Evolutionary conservation across 2,797 vertebrate species (phyloP), one percentile per base, ranked within the genome.

Genomic region (Chaetodon trifasciatus): DNA sequence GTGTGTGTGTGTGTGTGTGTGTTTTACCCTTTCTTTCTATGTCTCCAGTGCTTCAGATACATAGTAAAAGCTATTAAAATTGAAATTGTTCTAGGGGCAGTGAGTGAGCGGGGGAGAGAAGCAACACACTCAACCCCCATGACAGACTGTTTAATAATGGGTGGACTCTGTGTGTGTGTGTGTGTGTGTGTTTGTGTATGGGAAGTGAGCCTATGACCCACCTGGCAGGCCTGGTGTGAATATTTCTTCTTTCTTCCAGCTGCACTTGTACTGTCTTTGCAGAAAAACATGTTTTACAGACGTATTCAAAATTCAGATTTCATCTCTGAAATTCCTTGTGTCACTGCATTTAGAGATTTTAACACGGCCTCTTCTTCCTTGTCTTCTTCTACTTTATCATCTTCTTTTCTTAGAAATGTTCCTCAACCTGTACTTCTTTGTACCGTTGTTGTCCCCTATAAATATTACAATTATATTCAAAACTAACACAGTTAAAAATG

Each of bases 51-150:
- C 96, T 97, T 97, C 96, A 97, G 97, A 97, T 97, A 97, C 97
- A 97, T 96, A 97, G 97, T 99, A 97, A 98, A 99, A 98, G 97
- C 97, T 97, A 99, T 99, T 99, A 98, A 99, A 98, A 98, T 97
- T 97, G 96, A 99, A 98, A 99, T 98, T 99, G 97, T 99, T 99
- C 97, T 97, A 97, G 97, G 96, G 97, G 96, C 95, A 94, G 96
- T 95, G 95, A 95, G 95, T 91, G 94, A 95, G 90, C 94, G 85
- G 92, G 92, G 94, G 92, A 94, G 94, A 95, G 91, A 95, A 95
- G 95, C 93, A 96, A 97, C 88, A 90, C 90, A 87, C 84, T 91
- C 90, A 90, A 92, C 86, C 97, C 97, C 97, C 95, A 96, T 96
- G 96, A 97, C 96, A 93, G 87, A 83, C 95, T 95, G 96, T 97